Evolutionary conservation across 2,113 vertebrate genomes (phyloP), one percentile per base, ranked within the genome.

Genomic region (Thomomys bottae): DNA sequence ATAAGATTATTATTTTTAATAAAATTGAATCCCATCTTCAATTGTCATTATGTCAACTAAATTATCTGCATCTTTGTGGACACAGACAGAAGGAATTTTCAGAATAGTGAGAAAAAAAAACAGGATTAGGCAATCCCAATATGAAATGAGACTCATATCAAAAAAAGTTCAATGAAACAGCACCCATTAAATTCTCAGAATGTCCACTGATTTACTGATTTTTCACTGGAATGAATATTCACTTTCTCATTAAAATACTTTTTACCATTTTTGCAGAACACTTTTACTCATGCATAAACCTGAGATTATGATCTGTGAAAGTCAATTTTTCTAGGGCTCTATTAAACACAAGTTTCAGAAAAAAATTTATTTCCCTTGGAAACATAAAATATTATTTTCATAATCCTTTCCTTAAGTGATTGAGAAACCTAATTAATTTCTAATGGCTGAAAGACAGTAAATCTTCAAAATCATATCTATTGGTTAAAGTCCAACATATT

Each of bases 351-450:
- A 38, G 75, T 36, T 84, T 45, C 78, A 64, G 42, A 40, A 79
- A 94, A 83, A 42, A 87, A 32, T 68, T 82, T 38, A 82, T 80
- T 92, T 92, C 32, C 3, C 18, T 1, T 34, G 63, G 15, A 79
- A 24, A 36, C 11, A 76, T 38, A 72, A 61, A 20, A 24, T n/a
- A 0, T 6, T 72, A 20, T 23, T 57, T 84, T 81, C 34, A 49
- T 84, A 87, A 63, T 63, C 21, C 40, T 87, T 80, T 14, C 12
- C 81, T 38, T 64, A 61, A 78, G 1, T 34, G n/a, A n/a, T 79
- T 59, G 2, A 77, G 18, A 89, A 92, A 61, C 40, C 76, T 45
- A 83, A 76, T 63, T 79, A 64, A 40, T 72, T 67, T 91, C 38
- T 57, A 88, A 68, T 7, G n/a, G 68, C 2, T 84, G 28, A 81